Conservation (phyloP, 2,888 invertebrate species). For the Drosophila greeni region DNA sequence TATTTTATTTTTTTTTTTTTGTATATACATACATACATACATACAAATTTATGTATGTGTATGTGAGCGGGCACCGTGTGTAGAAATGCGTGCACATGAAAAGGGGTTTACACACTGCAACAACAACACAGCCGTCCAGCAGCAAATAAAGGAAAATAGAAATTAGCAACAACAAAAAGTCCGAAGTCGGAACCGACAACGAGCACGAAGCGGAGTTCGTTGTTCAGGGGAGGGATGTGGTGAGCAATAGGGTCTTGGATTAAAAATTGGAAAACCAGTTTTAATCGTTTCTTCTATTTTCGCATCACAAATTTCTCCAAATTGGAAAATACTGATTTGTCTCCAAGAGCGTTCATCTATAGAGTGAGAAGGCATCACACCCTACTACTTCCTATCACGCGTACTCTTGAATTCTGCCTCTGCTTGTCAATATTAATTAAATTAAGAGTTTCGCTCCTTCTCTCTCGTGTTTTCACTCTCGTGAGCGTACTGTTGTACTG, state of each 20-base stretch:
- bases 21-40: background rate
- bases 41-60: background rate
- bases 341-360: background rate
- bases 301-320: conserved; percentile 24
- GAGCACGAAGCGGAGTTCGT: background rate
- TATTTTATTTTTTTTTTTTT: too few species aligned
- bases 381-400: conserved; percentile 14
- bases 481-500: conserved; percentile 8
- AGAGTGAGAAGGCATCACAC: background rate
- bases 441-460: conserved; percentile 32
- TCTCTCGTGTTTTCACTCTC: conserved; percentile 11
- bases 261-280: conserved; percentile 32
- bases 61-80: conserved; percentile 13
- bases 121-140: conserved; percentile 7
- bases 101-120: conserved; percentile 40
- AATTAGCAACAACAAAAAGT: conserved; percentile 27
- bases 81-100: conserved; percentile 8
- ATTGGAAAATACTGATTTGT: conserved; percentile 16
- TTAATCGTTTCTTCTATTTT: conserved; percentile 19
- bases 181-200: conserved; percentile 2
- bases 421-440: conserved; percentile 37
- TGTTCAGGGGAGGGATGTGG: background rate
- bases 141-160: conserved; percentile 27
- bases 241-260: background rate
- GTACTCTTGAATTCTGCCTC: conserved; percentile 11